A percentile compares a stretch with the other conserved stretches of the same genome.
These are phyloP conservation scores for Lasioglossum lativentre DNA, from an alignment of 2,888 invertebrate genomes.

Conservation along the genomic window DNA sequence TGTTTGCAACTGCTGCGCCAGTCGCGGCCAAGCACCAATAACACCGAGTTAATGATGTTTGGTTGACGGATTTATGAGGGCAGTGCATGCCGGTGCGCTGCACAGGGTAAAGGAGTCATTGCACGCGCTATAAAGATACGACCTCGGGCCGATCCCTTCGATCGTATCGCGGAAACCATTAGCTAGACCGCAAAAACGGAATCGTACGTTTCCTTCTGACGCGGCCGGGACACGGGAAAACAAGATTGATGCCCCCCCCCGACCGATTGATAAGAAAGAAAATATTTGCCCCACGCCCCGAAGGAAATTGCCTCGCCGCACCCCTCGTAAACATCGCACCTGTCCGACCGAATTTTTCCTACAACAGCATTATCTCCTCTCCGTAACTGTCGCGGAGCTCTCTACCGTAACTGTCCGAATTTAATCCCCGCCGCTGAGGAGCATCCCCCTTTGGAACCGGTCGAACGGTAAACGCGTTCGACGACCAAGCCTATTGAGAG, in stretches of 20 bases:
- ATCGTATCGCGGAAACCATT: conserved; percentile 74
- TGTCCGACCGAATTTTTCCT: conserved; percentile 7
- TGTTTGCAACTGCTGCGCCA: conserved; percentile 70
- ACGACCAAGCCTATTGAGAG: not conserved
- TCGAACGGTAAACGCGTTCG: no score
- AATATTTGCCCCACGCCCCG: conserved; percentile 49
- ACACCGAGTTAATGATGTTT: conserved; percentile 77
- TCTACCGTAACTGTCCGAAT: no score
- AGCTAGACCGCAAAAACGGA: conserved; percentile 65
- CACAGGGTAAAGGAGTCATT: conserved; percentile 71
- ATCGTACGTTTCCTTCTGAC: conserved; percentile 54
- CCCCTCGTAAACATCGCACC: conserved; percentile 42
- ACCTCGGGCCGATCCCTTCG: conserved; percentile 67
- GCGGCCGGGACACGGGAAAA: conserved; percentile 41
- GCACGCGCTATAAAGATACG: conserved; percentile 73
- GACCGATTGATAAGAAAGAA: conserved; percentile 66
- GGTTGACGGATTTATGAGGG: conserved; percentile 76
- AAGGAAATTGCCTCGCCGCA: conserved; percentile 44
- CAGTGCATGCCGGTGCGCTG: conserved; percentile 65
- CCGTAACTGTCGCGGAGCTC: no score
- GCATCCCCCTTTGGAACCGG: not conserved
- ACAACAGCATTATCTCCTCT: not conserved
- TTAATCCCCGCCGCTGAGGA: no score
- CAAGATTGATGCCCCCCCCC: conserved; percentile 65
- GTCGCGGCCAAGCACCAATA: conserved; percentile 75